Evolutionary conservation across 2,797 vertebrate genomes (phyloP).

Genomic region (Iguana delicatissima): DNA sequence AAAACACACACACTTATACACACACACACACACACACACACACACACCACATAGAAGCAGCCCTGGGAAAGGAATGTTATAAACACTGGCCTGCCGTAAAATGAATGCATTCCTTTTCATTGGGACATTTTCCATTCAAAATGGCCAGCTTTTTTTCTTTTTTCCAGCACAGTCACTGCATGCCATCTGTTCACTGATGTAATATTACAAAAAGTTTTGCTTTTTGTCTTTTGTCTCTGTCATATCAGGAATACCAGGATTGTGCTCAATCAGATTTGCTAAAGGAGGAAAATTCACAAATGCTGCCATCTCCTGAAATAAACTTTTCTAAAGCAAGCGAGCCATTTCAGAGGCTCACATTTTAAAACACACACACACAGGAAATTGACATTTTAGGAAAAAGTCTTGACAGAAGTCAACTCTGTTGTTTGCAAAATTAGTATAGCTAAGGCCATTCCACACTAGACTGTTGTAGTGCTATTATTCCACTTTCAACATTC

Average conservation of each 20-base stretch:
- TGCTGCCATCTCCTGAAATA: constrained; percentile 40
- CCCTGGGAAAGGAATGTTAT: constrained; percentile 72
- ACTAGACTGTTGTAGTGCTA: no score
- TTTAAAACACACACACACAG: no score
- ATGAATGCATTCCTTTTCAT: constrained; percentile 74
- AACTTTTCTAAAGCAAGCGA: not conserved
- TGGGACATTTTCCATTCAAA: constrained; percentile 78
- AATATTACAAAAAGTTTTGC: constrained; percentile 37
- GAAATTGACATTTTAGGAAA: no score
- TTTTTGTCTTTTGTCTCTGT: constrained; percentile 33
- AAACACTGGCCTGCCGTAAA: constrained; percentile 77
- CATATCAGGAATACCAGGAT: constrained; percentile 52
- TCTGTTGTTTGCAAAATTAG: no score
- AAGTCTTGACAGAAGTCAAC: no score
- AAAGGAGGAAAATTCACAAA: constrained; percentile 58
- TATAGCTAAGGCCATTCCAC: no score
- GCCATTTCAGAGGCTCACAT: not conserved
- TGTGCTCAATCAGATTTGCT: constrained; percentile 59
- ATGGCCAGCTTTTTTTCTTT: constrained; percentile 67
- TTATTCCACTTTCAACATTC: no score
- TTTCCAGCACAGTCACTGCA: constrained; percentile 70
- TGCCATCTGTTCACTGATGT: constrained; percentile 78
- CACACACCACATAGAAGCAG: constrained; percentile 59
- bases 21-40: constrained; percentile 60
- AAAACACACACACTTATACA: constrained; percentile 58